Percentiles rank a stretch among this genome's conserved stretches.
These are phyloP conservation scores for Sinosuthora webbiana DNA, from an alignment of 2,113 vertebrate species.

Conservation along the genomic window DNA sequence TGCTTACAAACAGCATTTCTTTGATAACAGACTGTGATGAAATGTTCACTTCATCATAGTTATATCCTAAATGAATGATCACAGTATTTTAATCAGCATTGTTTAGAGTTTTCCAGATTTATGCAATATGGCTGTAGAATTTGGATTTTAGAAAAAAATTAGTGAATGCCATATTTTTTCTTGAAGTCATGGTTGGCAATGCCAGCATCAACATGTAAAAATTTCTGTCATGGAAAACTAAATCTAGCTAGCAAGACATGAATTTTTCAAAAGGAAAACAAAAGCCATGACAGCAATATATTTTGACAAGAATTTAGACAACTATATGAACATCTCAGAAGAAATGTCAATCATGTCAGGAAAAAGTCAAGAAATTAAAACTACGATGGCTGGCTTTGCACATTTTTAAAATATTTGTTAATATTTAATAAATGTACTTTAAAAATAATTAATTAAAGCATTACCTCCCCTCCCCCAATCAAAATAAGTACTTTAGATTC, in stretches of 20 bases:
- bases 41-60: not conserved
- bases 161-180: not conserved
- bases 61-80: not conserved
- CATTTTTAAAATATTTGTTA: not conserved
- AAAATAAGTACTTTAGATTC: not conserved
- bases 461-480: rapidly evolving
- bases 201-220: not conserved
- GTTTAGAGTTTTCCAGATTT: not conserved
- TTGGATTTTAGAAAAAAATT: not conserved
- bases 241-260: not conserved
- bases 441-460: not conserved
- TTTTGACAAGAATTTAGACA: not conserved
- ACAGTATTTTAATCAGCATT: not conserved
- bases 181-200: not conserved
- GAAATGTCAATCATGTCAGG: not conserved
- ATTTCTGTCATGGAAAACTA: not conserved
- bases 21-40: not conserved
- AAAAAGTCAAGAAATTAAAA: not conserved
- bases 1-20: not conserved
- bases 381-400: not conserved
- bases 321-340: not conserved
- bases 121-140: not conserved
- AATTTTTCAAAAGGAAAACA: not conserved
- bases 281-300: not conserved
- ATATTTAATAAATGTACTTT: not conserved